Evolutionary conservation across 2,113 vertebrate genomes (phyloP).

Genomic region (Channa maculata): DNA sequence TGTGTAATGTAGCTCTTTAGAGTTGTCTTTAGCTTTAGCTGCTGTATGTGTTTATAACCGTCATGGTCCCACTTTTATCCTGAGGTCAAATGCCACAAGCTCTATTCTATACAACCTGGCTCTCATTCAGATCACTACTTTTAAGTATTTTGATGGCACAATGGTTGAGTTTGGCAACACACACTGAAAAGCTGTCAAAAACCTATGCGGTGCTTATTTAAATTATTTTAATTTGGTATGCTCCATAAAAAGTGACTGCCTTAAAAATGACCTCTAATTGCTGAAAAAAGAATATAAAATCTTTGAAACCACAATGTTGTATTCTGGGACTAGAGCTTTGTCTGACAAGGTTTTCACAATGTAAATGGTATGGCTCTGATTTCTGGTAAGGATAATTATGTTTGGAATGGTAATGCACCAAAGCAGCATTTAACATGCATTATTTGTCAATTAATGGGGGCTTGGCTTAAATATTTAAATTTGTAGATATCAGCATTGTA

Average conservation of each 20-base stretch:
- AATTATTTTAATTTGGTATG: too few species aligned
- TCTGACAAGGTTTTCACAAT: background rate
- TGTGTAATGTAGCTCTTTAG: constrained; percentile 30
- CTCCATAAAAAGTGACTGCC: too few species aligned
- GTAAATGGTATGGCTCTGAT: background rate
- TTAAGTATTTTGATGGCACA: background rate
- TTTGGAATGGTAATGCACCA: constrained; percentile 32
- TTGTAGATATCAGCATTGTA: constrained; percentile 13
- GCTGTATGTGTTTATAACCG: constrained; percentile 7
- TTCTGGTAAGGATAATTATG: constrained; percentile 17
- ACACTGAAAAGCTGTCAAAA: too few species aligned
- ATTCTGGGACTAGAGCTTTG: background rate
- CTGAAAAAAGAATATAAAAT: too few species aligned
- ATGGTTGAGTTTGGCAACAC: too few species aligned
- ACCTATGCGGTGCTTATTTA: too few species aligned
- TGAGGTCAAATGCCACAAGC: constrained; percentile 6
- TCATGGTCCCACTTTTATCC: background rate
- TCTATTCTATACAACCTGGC: background rate
- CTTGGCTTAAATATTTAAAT: constrained; percentile 50
- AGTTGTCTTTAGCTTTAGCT: constrained; percentile 32
- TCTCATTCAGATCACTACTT: background rate
- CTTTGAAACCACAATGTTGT: background rate
- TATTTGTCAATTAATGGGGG: constrained; percentile 43
- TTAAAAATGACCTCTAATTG: too few species aligned
- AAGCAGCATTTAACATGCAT: constrained; percentile 43